A percentile compares a stretch with the other conserved stretches of the same genome.
These are phyloP conservation scores for Hirundo rustica DNA, from an alignment of 2,797 vertebrate genomes.

Conservation along the genomic window DNA sequence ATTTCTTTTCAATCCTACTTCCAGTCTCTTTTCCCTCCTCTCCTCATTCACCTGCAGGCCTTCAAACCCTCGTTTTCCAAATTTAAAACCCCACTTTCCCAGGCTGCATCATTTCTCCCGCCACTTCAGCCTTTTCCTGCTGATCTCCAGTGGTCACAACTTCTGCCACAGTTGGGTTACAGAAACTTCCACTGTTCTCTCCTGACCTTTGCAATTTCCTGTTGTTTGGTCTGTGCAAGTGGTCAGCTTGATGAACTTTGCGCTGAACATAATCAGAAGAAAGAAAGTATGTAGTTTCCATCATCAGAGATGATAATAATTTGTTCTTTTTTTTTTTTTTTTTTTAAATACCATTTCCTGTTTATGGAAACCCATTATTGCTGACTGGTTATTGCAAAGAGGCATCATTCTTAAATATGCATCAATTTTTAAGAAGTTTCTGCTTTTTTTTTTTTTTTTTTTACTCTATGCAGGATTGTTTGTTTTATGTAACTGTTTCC, in stretches of 20 bases:
- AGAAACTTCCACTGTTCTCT: neutral
- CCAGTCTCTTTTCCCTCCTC: neutral
- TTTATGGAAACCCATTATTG: neutral
- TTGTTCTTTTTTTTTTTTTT: neutral
- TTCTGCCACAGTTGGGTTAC: neutral
- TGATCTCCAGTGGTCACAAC: neutral
- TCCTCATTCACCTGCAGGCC: neutral
- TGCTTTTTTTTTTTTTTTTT: neutral
- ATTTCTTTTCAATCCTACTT: neutral
- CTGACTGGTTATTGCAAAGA: slow-evolving; percentile 20
- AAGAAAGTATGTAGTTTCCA: neutral
- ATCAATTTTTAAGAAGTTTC: neutral
- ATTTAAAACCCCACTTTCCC: neutral
- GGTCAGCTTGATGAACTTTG: neutral
- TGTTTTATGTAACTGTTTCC: slow-evolving; percentile 42
- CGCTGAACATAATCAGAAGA: neutral
- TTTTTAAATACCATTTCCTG: neutral
- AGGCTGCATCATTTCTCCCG: neutral
- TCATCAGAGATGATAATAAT: neutral
- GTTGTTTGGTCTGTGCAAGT: neutral
- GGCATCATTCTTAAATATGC: slow-evolving; percentile 5
- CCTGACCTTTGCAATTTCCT: neutral
- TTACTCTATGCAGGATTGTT: neutral
- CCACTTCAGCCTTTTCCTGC: neutral
- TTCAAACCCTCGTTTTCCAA: neutral